Evolutionary conservation across 2,113 vertebrate species (phyloP), one percentile per base, ranked within the genome.

Genomic region (Glaucomys volans): DNA sequence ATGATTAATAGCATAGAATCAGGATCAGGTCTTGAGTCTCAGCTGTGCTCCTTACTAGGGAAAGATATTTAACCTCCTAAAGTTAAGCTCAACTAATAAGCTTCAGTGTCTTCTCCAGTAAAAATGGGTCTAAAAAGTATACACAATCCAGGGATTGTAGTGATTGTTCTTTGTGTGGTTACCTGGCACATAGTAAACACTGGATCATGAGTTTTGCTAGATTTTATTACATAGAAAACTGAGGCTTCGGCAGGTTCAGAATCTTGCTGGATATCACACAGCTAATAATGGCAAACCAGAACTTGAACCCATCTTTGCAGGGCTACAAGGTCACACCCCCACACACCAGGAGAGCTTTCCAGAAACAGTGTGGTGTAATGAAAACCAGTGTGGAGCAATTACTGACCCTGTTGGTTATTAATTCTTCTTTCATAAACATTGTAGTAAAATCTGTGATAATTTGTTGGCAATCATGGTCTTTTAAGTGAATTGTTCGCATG

Each of bases 41-140:
- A 83, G 42, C 32, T 64, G 10, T 2, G 0, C 12, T 17, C 32
- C 8, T 88, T 67, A 87, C 26, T 50, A 50, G 32, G 52, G 74
- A 30, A 81, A 85, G 9, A 80, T 75, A 52, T 24, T 75, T 77
- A 94, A 84, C 7, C n/a, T 89, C 13, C n/a, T 44, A 47, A 89
- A 18, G 13, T 54, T 74, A 47, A 90, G 35, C 44, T n/a, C 74
- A 80, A 80, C 12, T 14, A 75, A 8, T 24, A 71, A 66, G 35
- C 35, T 54, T 71, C 52, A 32, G 1, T 74, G 92, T 87, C 32
- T 64, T 93, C 86, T 79, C 66, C 26, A 66, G 50, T 30, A 40
- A 59, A 88, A 83, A 47, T 26, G 11, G n/a, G 72, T 83, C 81
- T 18, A 91, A 91, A 85, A 76, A 42, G 8, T 4, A 17, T n/a